Evolutionary conservation across 2,113 vertebrate genomes (phyloP).

Genomic region (Corythaeola cristata): DNA sequence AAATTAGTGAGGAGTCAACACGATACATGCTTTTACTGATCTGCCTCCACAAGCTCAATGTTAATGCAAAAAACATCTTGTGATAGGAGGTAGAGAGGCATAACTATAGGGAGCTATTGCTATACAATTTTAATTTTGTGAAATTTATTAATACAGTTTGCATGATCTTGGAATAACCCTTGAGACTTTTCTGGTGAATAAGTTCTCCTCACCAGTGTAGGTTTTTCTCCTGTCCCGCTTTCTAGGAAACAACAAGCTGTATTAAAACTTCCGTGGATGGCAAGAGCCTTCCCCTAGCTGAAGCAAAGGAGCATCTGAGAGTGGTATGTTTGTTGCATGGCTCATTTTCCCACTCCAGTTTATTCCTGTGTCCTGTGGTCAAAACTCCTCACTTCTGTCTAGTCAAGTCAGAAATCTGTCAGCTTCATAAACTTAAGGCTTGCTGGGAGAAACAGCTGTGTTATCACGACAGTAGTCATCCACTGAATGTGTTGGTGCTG

Average conservation of each 20-base stretch:
- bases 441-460: not conserved
- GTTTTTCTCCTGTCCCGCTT: not conserved
- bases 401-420: not conserved
- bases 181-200: not conserved
- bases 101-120: not conserved
- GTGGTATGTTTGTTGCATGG: fast-evolving
- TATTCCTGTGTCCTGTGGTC: not conserved
- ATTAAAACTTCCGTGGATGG: not conserved
- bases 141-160: not conserved
- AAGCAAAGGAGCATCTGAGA: not conserved
- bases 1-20: not conserved
- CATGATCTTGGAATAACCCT: not conserved
- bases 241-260: not conserved
- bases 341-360: not conserved
- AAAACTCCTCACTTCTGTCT: not conserved
- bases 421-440: not conserved
- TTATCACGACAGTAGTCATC: not conserved
- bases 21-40: not conserved
- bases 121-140: not conserved
- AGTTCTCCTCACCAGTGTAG: not conserved
- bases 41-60: not conserved
- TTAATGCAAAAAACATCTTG: not conserved
- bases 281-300: not conserved
- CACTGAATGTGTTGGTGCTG: not conserved
- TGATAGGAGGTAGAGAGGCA: not conserved